phyloP scores from a whole-genome alignment of 2,888 invertebrate species.

The Dasysyrphus albostriatus region DNA sequence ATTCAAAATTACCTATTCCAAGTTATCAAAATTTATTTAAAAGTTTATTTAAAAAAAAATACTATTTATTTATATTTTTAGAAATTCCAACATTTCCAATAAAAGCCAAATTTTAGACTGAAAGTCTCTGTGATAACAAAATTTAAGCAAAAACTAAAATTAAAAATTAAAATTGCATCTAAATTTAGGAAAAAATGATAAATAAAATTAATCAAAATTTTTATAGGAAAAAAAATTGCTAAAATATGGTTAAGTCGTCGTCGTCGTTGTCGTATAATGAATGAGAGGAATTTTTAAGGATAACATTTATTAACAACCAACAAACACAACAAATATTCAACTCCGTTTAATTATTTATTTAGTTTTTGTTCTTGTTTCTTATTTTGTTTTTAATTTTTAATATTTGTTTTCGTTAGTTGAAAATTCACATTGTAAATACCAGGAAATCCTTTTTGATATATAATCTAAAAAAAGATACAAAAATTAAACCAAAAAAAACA shows the following conservation, averaged over 20 bases:
- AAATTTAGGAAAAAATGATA: slow-evolving; percentile 73
- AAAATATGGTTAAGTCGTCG: slow-evolving; percentile 75
- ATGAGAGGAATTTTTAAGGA: slow-evolving; percentile 65
- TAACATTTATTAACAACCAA: slow-evolving; percentile 49
- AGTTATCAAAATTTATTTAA: slow-evolving; percentile 10
- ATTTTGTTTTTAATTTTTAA: slow-evolving; percentile 19
- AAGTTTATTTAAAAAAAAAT: slow-evolving; percentile 76
- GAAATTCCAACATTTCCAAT: slow-evolving; percentile 76
- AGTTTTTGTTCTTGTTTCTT: background rate
- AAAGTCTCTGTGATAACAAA: slow-evolving; percentile 77
- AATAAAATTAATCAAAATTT: slow-evolving; percentile 74
- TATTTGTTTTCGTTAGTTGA: slow-evolving; percentile 3
- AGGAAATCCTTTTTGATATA: slow-evolving; percentile 69
- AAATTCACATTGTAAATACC: slow-evolving; percentile 71
- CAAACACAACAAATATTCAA: slow-evolving; percentile 47
- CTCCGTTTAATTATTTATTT: slow-evolving; percentile 60
- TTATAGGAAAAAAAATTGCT: slow-evolving; percentile 70
- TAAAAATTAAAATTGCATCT: slow-evolving; percentile 68
- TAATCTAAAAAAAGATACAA: slow-evolving; percentile 68
- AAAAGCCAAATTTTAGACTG: slow-evolving; percentile 77
- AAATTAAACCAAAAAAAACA: slow-evolving; percentile 77
- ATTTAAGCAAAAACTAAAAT: slow-evolving; percentile 67
- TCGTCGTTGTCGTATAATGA: slow-evolving; percentile 58
- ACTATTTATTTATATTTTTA: slow-evolving; percentile 78
- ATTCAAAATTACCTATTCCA: slow-evolving; percentile 67